Percentiles rank a stretch among this genome's conserved stretches.
Conservation (phyloP, 2,888 invertebrate genomes). For the Drosophila stalkeri region DNA sequence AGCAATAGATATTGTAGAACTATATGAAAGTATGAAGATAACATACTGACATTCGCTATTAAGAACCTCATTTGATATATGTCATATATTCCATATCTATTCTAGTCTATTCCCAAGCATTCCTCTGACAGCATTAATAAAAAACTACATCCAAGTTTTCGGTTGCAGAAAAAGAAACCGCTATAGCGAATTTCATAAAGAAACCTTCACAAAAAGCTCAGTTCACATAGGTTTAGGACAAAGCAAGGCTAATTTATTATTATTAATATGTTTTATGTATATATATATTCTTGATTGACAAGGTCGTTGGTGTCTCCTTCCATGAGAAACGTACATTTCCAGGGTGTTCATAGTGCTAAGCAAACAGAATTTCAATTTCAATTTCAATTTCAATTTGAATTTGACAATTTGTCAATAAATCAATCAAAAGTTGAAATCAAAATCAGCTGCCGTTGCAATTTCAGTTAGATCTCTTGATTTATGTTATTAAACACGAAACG, state of each 20-base stretch:
- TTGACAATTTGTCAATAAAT: conserved; percentile 48
- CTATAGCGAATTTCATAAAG: background rate
- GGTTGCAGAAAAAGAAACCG: background rate
- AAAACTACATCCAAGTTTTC: background rate
- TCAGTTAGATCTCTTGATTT: conserved; percentile 50
- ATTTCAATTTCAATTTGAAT: conserved; percentile 16
- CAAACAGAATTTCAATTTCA: conserved; percentile 22
- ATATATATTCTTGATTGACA: background rate
- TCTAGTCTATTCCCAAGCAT: background rate
- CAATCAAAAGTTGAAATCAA: conserved; percentile 42
- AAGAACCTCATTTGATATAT: no score
- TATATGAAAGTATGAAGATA: background rate
- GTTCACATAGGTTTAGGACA: conserved; percentile 10
- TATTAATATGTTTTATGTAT: background rate
- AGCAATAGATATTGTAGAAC: background rate
- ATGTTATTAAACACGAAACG: conserved; percentile 60
- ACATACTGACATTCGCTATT: no score
- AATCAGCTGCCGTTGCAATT: conserved; percentile 48
- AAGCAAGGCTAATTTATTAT: conserved; percentile 7
- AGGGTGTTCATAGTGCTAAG: conserved; percentile 10
- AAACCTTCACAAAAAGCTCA: background rate
- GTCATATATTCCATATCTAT: background rate
- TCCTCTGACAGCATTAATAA: background rate
- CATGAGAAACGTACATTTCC: background rate
- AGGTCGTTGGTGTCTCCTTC: conserved; percentile 5